phyloP scores from a whole-genome alignment of 2,888 invertebrate genomes.

The Tortricodes alternella region DNA sequence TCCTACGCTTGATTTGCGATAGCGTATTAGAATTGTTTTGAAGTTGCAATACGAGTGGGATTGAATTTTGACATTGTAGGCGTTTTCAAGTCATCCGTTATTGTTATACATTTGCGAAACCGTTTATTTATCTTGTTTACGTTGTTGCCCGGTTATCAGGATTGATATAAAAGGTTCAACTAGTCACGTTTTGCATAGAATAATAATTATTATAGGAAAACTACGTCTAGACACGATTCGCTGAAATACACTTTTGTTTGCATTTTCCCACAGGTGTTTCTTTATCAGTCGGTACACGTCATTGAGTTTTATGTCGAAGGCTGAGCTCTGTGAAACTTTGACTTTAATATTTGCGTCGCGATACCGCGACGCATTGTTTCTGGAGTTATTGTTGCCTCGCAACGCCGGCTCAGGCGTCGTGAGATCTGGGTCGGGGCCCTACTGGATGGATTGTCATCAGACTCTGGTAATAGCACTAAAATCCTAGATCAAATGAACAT shows the following conservation, averaged over 20 bases:
- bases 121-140: constrained; percentile 15
- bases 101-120: constrained; percentile 33
- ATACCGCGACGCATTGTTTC: constrained; percentile 69
- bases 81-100: constrained; percentile 34
- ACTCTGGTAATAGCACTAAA: constrained; percentile 6
- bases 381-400: constrained; percentile 60
- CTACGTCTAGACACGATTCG: constrained; percentile 37
- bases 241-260: constrained; percentile 61
- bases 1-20: constrained; percentile 39
- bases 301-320: constrained; percentile 75
- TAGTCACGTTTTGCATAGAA: neutral
- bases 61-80: constrained; percentile 38
- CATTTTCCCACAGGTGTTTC: constrained; percentile 78
- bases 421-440: constrained; percentile 77
- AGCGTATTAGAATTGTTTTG: constrained; percentile 32
- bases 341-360: constrained; percentile 72
- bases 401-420: constrained; percentile 59
- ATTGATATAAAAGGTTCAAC: constrained; percentile 5
- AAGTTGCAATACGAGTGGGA: constrained; percentile 33
- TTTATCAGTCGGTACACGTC: constrained; percentile 59
- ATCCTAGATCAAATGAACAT: constrained; percentile 54
- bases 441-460: constrained; percentile 40
- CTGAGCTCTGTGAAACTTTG: constrained; percentile 74
- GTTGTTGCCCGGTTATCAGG: constrained; percentile 5
- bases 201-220: constrained; percentile 11